Evolutionary conservation across 64 coral and sea anemone species (phyloP), one percentile per base, ranked within the genome.

Genomic region (Dendrophyllia cribrosa): DNA sequence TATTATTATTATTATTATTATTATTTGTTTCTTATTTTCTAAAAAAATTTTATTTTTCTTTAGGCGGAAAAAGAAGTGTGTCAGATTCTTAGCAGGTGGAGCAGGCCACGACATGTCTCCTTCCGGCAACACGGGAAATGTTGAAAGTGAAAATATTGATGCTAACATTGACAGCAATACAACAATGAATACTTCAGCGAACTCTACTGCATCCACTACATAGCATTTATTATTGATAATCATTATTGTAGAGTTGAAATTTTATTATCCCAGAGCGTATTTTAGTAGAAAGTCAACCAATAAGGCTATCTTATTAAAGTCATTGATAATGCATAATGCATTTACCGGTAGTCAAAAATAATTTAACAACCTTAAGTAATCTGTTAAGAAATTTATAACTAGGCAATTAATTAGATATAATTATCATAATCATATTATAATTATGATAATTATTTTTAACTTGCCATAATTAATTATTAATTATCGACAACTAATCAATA

Each of bases 11-110:
- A n/a, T n/a, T n/a, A n/a, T n/a, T n/a, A n/a, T n/a, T n/a, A n/a
- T n/a, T n/a, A 55, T 0, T 63, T 24, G 12, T 19, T 5, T 21
- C 24, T 74, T 17, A 13, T 48, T 23, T 9, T 7, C 11, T 19
- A n/a, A 34, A 34, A 34, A 34, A 34, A 34, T 1, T 16, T 17
- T 69, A 4, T 46, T n/a, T 26, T n/a, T 43, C 83, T 89, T 2
- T 49, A 99, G 97, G 85, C 91, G 97, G 91, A 99, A 99, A 93
- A 99, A 99, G 88, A 99, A 99, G 73, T 99, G 97, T 59, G 91
- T 99, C 63, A 69, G 97, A 78, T 99, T 99, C 79, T 88, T 99
- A 22, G 97, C 91, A 59, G 97, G 97, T 58, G 95, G 90, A 47
- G 66, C 91, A 86, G 88, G 90, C 46, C 88, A 92, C 51, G 80